Conservation (phyloP, 2,888 invertebrate species). For the Protodeltote pygarga region DNA sequence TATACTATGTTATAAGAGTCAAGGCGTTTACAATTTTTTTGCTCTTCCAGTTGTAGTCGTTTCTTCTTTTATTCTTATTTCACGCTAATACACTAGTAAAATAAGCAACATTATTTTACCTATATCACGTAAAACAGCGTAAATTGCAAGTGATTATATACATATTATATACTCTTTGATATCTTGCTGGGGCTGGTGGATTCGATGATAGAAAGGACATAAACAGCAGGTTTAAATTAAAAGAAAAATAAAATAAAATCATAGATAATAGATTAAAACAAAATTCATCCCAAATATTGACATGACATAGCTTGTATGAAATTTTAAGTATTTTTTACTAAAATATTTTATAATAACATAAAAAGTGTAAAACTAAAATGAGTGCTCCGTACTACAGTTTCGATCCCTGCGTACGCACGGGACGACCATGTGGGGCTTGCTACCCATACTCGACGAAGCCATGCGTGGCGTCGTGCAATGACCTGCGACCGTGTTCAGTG, state of each 20-base stretch:
- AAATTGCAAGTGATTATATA: no score
- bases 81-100: no score
- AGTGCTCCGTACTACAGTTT: conserved; percentile 81
- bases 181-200: no score
- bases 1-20: no score
- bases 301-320: conserved; percentile 13
- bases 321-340: conserved; percentile 17
- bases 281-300: conserved; percentile 13
- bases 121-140: no score
- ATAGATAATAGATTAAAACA: conserved; percentile 5
- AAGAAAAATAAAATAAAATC: conserved; percentile 3
- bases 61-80: no score
- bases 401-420: conserved; percentile 77
- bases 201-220: no score
- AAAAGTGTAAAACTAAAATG: conserved; percentile 67
- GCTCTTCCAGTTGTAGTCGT: no score
- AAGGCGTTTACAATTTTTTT: no score
- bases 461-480: conserved; percentile 69
- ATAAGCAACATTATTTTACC: no score
- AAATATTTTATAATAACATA: conserved; percentile 42
- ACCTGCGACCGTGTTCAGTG: conserved; percentile 71
- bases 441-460: conserved; percentile 78
- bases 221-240: not conserved
- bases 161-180: no score
- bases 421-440: conserved; percentile 77